These are phyloP conservation scores for Drosophila ironensis DNA, from an alignment of 1,140 invertebrate species.

Conservation along the genomic window DNA sequence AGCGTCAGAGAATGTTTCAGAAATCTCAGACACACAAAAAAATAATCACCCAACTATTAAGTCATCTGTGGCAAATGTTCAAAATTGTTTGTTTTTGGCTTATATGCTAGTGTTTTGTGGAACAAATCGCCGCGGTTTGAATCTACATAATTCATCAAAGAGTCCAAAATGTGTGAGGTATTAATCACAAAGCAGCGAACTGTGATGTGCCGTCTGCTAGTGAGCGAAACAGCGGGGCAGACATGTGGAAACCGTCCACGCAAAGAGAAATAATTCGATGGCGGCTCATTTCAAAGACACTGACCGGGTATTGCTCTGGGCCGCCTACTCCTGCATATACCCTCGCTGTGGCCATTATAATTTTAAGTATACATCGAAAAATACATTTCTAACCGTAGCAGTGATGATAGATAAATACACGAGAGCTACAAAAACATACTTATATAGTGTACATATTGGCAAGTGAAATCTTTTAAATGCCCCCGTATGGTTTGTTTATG, in stretches of 20 bases:
- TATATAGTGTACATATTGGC: too few relatives aligned
- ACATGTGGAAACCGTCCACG: conserved; percentile 67
- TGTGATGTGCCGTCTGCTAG: not conserved
- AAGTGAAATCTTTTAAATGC: too few relatives aligned
- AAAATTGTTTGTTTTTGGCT: conserved; percentile 64
- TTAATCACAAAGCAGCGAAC: conserved; percentile 48
- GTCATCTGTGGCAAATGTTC: conserved; percentile 56
- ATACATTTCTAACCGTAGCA: too few relatives aligned
- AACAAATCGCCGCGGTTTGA: conserved; percentile 54
- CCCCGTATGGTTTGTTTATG: too few relatives aligned
- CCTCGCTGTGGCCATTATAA: not conserved
- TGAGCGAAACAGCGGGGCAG: conserved; percentile 23
- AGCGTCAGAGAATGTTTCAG: conserved; percentile 66
- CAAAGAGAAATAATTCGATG: conserved; percentile 68
- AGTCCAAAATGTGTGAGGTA: conserved; percentile 67
- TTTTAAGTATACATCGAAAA: not conserved
- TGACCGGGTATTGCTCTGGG: not conserved
- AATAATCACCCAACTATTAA: conserved; percentile 45
- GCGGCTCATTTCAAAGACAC: conserved; percentile 62
- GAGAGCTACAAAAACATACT: too few relatives aligned
- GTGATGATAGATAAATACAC: too few relatives aligned
- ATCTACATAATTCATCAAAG: conserved; percentile 73
- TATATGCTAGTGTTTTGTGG: conserved; percentile 21
- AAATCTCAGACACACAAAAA: conserved; percentile 51
- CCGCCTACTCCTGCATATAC: conserved; percentile 13